Percentiles rank a stretch among this genome's conserved stretches.
phyloP scores from a whole-genome alignment of 2,797 vertebrate species.

The Pipistrellus pipistrellus region DNA sequence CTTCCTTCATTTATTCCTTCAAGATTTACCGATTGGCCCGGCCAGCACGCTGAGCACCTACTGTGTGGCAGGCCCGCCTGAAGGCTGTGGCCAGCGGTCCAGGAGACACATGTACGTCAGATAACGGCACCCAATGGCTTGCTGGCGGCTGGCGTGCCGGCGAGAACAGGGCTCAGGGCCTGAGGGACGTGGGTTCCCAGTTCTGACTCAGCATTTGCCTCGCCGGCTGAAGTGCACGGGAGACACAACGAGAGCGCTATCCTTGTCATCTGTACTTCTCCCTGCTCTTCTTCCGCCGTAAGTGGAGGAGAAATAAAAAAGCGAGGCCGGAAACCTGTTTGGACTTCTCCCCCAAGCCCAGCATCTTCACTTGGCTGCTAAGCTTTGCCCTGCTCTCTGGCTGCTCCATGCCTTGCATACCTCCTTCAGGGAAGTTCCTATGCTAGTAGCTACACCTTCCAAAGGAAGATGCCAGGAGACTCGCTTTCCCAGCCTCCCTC shows the following conservation, averaged over 20 bases:
- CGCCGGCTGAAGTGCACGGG: neutral
- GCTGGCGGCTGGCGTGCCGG: neutral
- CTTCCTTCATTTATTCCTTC: neutral
- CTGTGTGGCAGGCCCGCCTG: neutral
- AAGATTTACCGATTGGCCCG: neutral
- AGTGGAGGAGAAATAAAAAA: neutral
- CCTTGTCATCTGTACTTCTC: neutral
- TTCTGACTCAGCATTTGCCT: neutral
- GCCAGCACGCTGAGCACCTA: neutral
- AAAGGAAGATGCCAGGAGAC: neutral
- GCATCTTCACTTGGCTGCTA: neutral
- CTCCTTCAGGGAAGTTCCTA: neutral
- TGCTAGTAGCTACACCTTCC: neutral
- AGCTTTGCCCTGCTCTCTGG: conserved; percentile 20
- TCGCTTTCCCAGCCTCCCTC: neutral
- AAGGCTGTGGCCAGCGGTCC: neutral
- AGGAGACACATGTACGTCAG: neutral
- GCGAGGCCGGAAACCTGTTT: neutral
- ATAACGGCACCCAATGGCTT: neutral
- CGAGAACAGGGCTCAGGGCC: neutral
- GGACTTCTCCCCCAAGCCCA: neutral
- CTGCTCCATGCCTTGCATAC: neutral
- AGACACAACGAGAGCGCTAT: neutral
- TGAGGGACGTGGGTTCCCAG: accelerated
- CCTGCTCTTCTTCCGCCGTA: neutral